Percentiles rank a stretch among this genome's conserved stretches.
phyloP scores from a whole-genome alignment of 2,113 vertebrate genomes.

The Meriones unguiculatus region DNA sequence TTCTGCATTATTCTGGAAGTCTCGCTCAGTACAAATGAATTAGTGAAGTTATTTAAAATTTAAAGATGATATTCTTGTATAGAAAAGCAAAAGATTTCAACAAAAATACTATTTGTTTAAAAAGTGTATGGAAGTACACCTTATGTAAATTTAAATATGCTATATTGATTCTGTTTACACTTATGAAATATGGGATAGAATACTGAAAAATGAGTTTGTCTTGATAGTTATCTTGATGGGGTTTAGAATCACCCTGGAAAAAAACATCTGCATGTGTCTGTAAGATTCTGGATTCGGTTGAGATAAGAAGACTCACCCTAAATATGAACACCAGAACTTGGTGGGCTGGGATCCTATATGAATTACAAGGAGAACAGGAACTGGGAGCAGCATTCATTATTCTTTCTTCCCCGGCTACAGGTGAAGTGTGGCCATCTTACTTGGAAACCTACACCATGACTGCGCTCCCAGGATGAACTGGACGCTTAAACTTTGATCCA shows the following conservation, averaged over 20 bases:
- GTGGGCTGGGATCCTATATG: not conserved
- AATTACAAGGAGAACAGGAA: not conserved
- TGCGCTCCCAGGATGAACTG: too few species aligned
- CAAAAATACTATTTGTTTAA: not conserved
- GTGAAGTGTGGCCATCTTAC: not conserved
- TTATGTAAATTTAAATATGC: not conserved
- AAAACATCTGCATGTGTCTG: not conserved
- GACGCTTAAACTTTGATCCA: not conserved
- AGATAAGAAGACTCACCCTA: not conserved
- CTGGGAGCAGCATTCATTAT: not conserved
- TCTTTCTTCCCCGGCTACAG: too few species aligned
- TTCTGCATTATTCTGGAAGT: not conserved
- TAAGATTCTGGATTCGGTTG: not conserved
- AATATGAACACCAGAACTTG: not conserved
- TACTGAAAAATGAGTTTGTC: not conserved
- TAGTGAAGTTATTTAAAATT: not conserved
- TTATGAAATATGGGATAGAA: not conserved
- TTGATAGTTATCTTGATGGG: not conserved
- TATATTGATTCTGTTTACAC: not conserved
- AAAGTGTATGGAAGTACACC: not conserved
- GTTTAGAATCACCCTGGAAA: not conserved
- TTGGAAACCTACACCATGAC: not conserved
- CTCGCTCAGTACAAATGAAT: conserved; percentile 25
- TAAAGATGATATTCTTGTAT: not conserved
- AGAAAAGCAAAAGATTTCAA: not conserved